Percentiles rank a stretch among this genome's conserved stretches.
These are phyloP conservation scores for Chlamydotis undulata DNA, from an alignment of 2,113 vertebrate genomes.

Conservation along the genomic window DNA sequence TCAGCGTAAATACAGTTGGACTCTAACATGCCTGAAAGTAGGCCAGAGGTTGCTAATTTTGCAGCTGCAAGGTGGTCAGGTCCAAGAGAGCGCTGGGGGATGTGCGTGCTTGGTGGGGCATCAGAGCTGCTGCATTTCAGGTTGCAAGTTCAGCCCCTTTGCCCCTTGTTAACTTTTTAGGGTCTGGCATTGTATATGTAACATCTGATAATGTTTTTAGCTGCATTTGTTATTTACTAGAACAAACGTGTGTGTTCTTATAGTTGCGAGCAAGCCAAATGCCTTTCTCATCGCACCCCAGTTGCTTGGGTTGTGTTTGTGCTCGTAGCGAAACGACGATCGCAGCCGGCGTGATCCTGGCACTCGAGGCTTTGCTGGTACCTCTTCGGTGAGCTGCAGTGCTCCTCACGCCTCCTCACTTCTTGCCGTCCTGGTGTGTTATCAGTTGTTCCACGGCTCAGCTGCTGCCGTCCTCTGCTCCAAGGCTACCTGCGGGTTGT, in stretches of 20 bases:
- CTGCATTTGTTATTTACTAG: background rate
- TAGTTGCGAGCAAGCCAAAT: background rate
- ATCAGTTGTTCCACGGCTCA: background rate
- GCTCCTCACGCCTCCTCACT: background rate
- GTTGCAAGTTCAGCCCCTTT: background rate
- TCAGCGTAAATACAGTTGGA: conserved; percentile 72
- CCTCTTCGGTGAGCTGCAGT: background rate
- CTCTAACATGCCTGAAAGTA: background rate
- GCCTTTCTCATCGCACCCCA: background rate
- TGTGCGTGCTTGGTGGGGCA: background rate
- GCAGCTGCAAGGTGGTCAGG: background rate
- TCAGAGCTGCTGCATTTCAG: background rate
- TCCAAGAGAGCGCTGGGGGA: background rate
- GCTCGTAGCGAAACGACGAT: accelerated
- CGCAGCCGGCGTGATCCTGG: accelerated
- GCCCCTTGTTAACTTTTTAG: too few relatives aligned
- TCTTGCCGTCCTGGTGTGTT: background rate
- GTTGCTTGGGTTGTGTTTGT: background rate
- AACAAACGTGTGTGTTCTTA: background rate
- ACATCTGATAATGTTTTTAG: background rate
- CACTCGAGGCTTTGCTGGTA: background rate
- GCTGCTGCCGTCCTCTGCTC: background rate
- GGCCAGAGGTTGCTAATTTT: conserved; percentile 56
- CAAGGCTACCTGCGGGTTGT: background rate
- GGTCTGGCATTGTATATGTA: background rate